Percentiles rank a stretch among this genome's conserved stretches.
phyloP scores from a whole-genome alignment of 2,113 vertebrate species.

The Cathartes aura region DNA sequence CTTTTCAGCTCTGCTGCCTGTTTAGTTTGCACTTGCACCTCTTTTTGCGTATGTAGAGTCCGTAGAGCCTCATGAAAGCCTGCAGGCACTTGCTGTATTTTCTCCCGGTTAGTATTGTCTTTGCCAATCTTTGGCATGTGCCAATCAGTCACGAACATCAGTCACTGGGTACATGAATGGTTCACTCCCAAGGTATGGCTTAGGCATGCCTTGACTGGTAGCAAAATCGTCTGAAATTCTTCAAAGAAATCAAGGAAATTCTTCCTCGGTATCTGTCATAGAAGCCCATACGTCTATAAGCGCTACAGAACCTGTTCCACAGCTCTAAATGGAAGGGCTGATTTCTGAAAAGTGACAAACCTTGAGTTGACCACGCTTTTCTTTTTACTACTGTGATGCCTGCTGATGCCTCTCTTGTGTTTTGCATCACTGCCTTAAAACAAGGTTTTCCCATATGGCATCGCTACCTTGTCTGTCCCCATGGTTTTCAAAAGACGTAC shows the following conservation, averaged over 20 bases:
- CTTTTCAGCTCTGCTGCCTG: neutral
- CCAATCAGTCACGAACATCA: neutral
- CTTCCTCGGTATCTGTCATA: neutral
- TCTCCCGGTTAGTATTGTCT: neutral
- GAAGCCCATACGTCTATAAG: neutral
- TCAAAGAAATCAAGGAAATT: neutral
- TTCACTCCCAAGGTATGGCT: neutral
- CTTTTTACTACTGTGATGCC: neutral
- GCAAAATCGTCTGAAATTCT: neutral
- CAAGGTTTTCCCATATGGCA: neutral
- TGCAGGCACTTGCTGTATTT: neutral
- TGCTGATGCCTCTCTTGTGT: neutral
- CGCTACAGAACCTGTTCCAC: neutral
- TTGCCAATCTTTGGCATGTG: neutral
- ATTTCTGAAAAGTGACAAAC: neutral
- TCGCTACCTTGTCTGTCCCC: neutral
- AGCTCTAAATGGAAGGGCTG: neutral
- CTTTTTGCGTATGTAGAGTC: neutral
- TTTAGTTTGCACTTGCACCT: neutral
- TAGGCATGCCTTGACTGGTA: neutral
- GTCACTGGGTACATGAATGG: neutral
- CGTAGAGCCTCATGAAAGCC: neutral
- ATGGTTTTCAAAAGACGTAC: neutral
- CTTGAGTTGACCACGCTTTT: neutral
- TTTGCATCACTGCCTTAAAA: neutral